Conservation (phyloP, 2,113 vertebrate species). For the Lota lota region DNA sequence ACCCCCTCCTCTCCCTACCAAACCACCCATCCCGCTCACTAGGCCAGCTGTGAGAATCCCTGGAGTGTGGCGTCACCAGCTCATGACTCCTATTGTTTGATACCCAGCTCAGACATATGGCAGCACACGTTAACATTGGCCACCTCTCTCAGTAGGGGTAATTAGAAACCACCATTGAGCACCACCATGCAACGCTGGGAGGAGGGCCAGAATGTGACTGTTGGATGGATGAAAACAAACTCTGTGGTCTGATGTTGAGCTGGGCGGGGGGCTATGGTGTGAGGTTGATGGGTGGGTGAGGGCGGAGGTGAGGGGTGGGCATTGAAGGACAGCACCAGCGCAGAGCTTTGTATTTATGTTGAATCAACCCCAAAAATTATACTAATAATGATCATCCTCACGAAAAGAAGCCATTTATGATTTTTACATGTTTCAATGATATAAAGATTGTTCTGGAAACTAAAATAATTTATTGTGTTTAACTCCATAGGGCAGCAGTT, state of each 20-base stretch:
- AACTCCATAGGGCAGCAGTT: constrained; percentile 3
- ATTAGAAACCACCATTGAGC: constrained; percentile 39
- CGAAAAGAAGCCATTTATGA: no score
- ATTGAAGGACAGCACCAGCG: no score
- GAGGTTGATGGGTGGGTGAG: no score
- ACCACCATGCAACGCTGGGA: constrained; percentile 25
- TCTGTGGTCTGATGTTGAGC: background rate
- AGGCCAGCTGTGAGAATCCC: constrained; percentile 55
- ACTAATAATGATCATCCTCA: no score
- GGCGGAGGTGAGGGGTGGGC: no score
- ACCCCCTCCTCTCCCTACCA: constrained; percentile 27
- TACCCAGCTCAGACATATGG: constrained; percentile 50
- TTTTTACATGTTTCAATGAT: no score
- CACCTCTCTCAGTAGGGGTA: constrained; percentile 39
- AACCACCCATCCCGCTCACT: background rate
- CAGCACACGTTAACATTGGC: constrained; percentile 29
- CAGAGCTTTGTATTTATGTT: no score
- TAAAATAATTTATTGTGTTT: background rate
- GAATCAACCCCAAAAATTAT: no score
- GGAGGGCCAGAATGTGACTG: constrained; percentile 36
- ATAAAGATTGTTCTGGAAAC: no score
- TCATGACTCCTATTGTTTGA: constrained; percentile 24
- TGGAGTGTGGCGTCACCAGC: constrained; percentile 27
- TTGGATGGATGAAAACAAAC: constrained; percentile 45
- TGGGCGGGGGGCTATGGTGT: background rate